phyloP scores from a whole-genome alignment of 2,113 vertebrate genomes.

The Willisornis vidua region DNA sequence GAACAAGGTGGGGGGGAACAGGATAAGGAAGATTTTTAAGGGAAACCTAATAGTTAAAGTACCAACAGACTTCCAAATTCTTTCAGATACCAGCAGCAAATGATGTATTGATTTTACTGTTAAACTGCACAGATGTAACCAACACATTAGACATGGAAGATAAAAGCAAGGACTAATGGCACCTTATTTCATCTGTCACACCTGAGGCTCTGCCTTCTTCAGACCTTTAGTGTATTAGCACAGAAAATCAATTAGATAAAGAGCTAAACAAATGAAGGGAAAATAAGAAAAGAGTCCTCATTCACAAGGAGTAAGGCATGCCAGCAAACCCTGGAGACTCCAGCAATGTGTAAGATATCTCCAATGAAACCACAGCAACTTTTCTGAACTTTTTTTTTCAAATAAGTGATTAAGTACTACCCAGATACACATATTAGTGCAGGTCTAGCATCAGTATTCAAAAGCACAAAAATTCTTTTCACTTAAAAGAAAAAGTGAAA shows the following conservation, averaged over 20 bases:
- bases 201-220: slow-evolving; percentile 78
- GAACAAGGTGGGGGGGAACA: background rate
- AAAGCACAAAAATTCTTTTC: background rate
- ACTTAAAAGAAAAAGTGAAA: background rate
- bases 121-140: slow-evolving; percentile 82
- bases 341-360: slow-evolving; percentile 38
- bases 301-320: slow-evolving; percentile 68
- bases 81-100: slow-evolving; percentile 74
- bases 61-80: slow-evolving; percentile 69
- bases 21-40: background rate
- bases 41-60: slow-evolving; percentile 75
- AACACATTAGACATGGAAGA: slow-evolving; percentile 83
- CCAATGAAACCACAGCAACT: slow-evolving; percentile 56
- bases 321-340: slow-evolving; percentile 58
- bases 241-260: slow-evolving; percentile 84
- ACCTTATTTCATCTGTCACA: slow-evolving; percentile 82
- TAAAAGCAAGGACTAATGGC: slow-evolving; percentile 80
- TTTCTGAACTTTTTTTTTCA: slow-evolving; percentile 49
- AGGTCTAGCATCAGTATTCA: background rate
- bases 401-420: slow-evolving; percentile 31
- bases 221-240: slow-evolving; percentile 80
- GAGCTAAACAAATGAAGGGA: slow-evolving; percentile 79
- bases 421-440: background rate
- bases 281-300: slow-evolving; percentile 62
- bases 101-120: slow-evolving; percentile 83